These are phyloP conservation scores for Mycalesis mineus DNA, from an alignment of 2,888 invertebrate genomes.

Conservation along the genomic window DNA sequence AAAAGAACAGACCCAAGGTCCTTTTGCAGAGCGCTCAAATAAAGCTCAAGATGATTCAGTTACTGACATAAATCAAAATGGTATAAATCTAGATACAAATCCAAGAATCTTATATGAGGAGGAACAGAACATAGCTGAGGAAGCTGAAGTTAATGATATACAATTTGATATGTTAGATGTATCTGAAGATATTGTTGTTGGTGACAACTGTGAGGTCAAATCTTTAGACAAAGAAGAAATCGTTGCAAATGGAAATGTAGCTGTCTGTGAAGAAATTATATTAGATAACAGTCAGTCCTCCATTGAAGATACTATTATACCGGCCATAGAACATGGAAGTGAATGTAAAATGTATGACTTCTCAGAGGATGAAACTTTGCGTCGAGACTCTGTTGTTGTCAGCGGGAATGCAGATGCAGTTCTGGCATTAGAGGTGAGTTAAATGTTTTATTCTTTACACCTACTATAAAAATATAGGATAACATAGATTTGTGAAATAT, in stretches of 20 bases:
- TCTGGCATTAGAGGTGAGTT: conserved; percentile 67
- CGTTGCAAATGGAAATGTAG: conserved; percentile 35
- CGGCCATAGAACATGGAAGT: conserved; percentile 36
- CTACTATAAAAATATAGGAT: neutral
- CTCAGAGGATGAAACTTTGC: conserved; percentile 58
- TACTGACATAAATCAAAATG: conserved; percentile 6
- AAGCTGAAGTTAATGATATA: conserved; percentile 46
- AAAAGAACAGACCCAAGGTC: conserved; percentile 1
- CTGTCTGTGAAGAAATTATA: conserved; percentile 58
- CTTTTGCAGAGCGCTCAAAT: conserved; percentile 6
- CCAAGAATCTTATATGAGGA: neutral
- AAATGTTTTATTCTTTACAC: neutral
- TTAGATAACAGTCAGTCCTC: conserved; percentile 64
- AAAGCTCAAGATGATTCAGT: conserved; percentile 14
- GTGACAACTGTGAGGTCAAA: conserved; percentile 56
- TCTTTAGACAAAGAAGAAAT: conserved; percentile 41
- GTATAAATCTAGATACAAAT: conserved; percentile 17
- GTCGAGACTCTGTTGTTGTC: conserved; percentile 55
- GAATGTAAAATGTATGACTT: conserved; percentile 66
- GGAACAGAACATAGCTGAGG: conserved; percentile 30
- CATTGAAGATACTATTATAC: conserved; percentile 37
- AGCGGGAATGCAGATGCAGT: conserved; percentile 66
- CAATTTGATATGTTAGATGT: conserved; percentile 72
- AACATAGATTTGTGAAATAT: no score
- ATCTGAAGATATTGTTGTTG: conserved; percentile 69